Base-by-base conservation (phyloP, 1,140 invertebrate species). In the Drosophila auraria region DNA sequence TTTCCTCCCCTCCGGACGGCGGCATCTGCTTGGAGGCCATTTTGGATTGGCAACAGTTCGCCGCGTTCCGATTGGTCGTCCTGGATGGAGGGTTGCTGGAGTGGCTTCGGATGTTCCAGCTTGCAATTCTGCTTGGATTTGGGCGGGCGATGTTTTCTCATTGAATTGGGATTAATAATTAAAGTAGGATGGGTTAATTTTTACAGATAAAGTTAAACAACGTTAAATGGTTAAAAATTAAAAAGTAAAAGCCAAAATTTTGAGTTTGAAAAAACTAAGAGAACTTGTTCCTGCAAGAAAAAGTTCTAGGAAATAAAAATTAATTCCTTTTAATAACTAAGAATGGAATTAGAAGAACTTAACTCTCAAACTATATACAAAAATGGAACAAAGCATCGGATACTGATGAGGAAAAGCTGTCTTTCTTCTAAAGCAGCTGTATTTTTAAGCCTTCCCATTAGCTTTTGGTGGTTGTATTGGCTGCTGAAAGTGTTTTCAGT, bases 21-120 rank as follows among this genome's bases (percentile, higher is more conserved):
- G 58, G 71, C 75, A 82, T 64, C 62, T 82, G 73, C 23, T 5
- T 27, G 51, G 64, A 72, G 51, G 84, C 84, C 84, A 89, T 89
- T 89, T 89, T 89, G 78, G 66, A 84, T 80, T 75, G 86, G 70
- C 74, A 82, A 90, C 86, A 89, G 84, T 70, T 59, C 50, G 50
- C 3, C 0, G 54, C 25, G 11, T 17, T 90, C 40, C 57, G 66
- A 89, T 89, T 89, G 84, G 84, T 61, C 47, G 33, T 17, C 11
- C 12, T 25, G 15, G 5, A 2, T 23, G 1, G 27, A 49, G 80
- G 72, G 80, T 70, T 57, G 40, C 0, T n/a, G 12, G 11, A 15
- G 6, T 27, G 14, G 17, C 4, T 8, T 14, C 0, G 15, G 50
- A 33, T 54, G 71, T 73, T 74, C 69, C 40, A 30, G 14, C n/a